Conservation (phyloP, 1,140 invertebrate genomes). For the Heliconius hermathena region DNA sequence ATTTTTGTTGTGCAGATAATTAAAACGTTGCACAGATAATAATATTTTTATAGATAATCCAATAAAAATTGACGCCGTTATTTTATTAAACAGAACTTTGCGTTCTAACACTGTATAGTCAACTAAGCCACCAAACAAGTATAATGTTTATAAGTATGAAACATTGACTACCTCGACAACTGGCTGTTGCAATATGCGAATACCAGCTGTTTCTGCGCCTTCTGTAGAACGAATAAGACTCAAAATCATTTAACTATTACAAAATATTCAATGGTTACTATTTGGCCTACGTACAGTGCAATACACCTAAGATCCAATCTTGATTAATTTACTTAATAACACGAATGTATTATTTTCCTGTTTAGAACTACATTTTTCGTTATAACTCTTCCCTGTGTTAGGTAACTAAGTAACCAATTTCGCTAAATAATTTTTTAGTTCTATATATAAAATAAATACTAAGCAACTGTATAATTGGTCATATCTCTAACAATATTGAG, state of each 20-base stretch:
- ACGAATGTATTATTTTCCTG: slow-evolving; percentile 29
- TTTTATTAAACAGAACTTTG: slow-evolving; percentile 52
- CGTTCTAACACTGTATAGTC: slow-evolving; percentile 66
- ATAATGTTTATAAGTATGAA: slow-evolving; percentile 78
- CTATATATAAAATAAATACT: no score
- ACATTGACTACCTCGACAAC: slow-evolving; percentile 62
- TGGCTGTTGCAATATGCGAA: slow-evolving; percentile 62
- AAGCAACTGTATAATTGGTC: no score
- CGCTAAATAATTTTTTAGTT: background rate
- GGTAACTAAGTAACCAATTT: background rate
- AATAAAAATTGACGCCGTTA: background rate
- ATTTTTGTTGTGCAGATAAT: background rate
- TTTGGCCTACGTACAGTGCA: slow-evolving; percentile 58
- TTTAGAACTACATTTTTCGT: slow-evolving; percentile 2
- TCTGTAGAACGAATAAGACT: background rate
- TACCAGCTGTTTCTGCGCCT: slow-evolving; percentile 13
- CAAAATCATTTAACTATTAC: background rate
- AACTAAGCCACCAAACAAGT: slow-evolving; percentile 73
- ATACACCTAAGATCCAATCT: slow-evolving; percentile 59
- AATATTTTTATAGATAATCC: slow-evolving; percentile 8
- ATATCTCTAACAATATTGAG: no score
- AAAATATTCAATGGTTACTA: slow-evolving; percentile 47
- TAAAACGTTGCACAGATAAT: slow-evolving; percentile 27
- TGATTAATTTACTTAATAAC: slow-evolving; percentile 44
- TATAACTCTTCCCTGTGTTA: slow-evolving; percentile 15